Conservation (phyloP, 2,888 invertebrate species). For the Escarpia spicata region DNA sequence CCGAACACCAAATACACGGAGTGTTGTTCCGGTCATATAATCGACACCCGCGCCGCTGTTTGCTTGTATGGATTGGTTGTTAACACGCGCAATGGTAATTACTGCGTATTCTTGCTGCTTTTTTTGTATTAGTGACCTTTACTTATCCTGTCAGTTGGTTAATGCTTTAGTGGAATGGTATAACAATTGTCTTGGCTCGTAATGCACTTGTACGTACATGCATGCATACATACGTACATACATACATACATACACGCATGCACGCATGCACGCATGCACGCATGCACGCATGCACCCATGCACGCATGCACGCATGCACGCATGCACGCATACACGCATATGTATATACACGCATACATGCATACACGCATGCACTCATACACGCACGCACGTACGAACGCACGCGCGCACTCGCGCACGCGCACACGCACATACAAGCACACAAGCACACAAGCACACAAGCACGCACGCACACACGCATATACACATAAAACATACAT, state of each 20-base stretch:
- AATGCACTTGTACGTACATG: neutral
- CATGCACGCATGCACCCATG: neutral
- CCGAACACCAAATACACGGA: too few relatives aligned
- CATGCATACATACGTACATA: neutral
- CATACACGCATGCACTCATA: neutral
- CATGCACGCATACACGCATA: neutral
- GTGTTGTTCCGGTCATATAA: too few relatives aligned
- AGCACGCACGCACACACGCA: neutral
- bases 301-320: neutral
- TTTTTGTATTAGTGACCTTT: too few relatives aligned
- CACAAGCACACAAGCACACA: neutral
- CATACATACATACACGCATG: neutral
- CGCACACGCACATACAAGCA: too few relatives aligned
- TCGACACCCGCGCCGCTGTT: too few relatives aligned
- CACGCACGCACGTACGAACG: neutral
- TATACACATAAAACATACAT: neutral
- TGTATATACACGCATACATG: too few relatives aligned
- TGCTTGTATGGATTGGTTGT: too few relatives aligned
- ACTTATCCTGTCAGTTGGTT: too few relatives aligned
- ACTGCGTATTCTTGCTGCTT: too few relatives aligned
- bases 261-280: neutral
- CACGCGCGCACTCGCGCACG: too few relatives aligned
- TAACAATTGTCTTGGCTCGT: neutral
- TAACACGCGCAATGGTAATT: too few relatives aligned
- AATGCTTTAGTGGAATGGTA: too few relatives aligned